Conservation (phyloP, 2,797 vertebrate genomes). For the Sparus aurata region DNA sequence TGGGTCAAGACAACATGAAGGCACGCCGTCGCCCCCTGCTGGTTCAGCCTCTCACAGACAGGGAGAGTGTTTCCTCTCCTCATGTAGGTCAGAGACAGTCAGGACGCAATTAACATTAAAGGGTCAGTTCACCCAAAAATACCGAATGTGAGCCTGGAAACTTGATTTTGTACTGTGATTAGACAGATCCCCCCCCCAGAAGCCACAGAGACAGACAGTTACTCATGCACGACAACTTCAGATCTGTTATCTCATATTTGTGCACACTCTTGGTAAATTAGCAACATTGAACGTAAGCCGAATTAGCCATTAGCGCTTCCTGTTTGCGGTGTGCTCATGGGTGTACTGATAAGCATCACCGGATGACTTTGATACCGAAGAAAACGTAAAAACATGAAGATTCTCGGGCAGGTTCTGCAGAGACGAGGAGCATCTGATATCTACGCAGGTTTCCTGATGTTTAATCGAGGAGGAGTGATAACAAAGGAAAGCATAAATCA, state of each 20-base stretch:
- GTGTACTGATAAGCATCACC: not conserved
- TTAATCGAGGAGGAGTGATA: not conserved
- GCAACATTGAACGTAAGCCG: not conserved
- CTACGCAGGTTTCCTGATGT: not conserved
- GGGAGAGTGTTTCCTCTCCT: not conserved
- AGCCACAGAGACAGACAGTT: not conserved
- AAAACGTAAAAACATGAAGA: not conserved
- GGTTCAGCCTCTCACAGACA: slow-evolving; percentile 19
- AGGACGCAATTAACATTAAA: not conserved
- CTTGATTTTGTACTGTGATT: too few relatives aligned
- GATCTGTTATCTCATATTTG: not conserved
- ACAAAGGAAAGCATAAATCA: not conserved
- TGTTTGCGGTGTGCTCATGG: not conserved
- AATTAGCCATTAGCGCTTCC: not conserved
- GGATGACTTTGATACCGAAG: not conserved
- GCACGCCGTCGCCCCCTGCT: slow-evolving; percentile 64
- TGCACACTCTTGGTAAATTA: not conserved
- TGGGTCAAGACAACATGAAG: slow-evolving; percentile 36
- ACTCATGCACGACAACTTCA: too few relatives aligned
- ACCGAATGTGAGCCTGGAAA: not conserved
- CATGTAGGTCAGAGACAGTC: not conserved
- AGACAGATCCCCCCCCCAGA: too few relatives aligned
- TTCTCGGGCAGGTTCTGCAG: not conserved
- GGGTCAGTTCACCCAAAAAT: slow-evolving; percentile 10
- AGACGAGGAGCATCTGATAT: not conserved